Evolutionary conservation across 2,797 vertebrate genomes (phyloP).

Genomic region (Sarcophilus harrisii): DNA sequence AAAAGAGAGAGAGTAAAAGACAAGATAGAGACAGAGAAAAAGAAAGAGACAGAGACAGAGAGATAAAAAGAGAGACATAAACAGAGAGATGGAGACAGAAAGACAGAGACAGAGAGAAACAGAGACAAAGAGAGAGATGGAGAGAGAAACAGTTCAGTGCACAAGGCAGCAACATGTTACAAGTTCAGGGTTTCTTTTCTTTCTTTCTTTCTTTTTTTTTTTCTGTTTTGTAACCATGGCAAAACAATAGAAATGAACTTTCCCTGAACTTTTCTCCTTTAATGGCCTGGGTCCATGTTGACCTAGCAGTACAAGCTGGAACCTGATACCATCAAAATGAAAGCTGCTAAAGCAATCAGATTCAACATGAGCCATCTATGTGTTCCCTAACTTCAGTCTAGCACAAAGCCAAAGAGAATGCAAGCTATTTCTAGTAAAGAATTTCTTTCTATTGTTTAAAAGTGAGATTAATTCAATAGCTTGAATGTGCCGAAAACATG

Average conservation of each 20-base stretch:
- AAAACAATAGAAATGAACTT: constrained; percentile 99
- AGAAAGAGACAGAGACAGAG: neutral
- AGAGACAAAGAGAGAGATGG: neutral
- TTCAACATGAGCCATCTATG: constrained; percentile 94
- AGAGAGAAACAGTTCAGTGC: constrained; percentile 82
- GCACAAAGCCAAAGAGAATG: constrained; percentile 92
- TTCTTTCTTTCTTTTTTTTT: constrained; percentile 66
- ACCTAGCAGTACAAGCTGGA: constrained; percentile 95
- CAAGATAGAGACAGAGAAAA: neutral
- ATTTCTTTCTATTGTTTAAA: constrained; percentile 92
- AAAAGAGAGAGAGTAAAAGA: too few relatives aligned
- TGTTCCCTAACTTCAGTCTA: constrained; percentile 91
- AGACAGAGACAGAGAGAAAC: neutral
- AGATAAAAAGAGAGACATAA: neutral
- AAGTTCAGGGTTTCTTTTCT: constrained; percentile 87
- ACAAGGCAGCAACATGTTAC: constrained; percentile 90
- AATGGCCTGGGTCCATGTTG: constrained; percentile 95
- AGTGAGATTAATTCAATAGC: constrained; percentile 87
- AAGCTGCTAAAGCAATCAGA: constrained; percentile 98
- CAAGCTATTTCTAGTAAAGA: constrained; percentile 90
- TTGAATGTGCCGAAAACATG: constrained; percentile 80
- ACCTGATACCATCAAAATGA: constrained; percentile 95
- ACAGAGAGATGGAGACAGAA: neutral
- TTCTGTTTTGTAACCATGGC: constrained; percentile 93
- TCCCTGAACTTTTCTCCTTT: constrained; percentile 98